phyloP scores from a whole-genome alignment of 2,888 invertebrate species.

The Cataglyphis cursor region DNA sequence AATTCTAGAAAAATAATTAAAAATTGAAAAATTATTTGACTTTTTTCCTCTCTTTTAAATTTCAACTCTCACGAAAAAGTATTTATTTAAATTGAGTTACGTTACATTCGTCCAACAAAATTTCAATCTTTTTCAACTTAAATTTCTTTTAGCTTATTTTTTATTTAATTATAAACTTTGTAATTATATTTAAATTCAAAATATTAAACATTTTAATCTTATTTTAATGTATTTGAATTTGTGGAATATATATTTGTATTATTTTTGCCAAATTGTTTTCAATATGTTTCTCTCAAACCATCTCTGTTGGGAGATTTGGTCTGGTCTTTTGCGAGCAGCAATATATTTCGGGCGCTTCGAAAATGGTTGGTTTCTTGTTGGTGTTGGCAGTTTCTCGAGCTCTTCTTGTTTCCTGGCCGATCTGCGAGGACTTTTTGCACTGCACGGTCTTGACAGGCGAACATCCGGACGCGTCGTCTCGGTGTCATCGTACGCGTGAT shows the following conservation, averaged over 20 bases:
- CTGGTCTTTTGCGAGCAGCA: background rate
- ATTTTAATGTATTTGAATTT: background rate
- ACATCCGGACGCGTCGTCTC: slow-evolving; percentile 56
- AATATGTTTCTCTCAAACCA: background rate
- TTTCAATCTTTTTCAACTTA: background rate
- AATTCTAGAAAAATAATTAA: background rate
- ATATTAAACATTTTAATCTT: background rate
- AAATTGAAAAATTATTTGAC: slow-evolving; percentile 3
- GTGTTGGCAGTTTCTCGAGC: slow-evolving; percentile 63
- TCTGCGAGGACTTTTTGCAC: slow-evolving; percentile 64
- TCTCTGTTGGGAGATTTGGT: background rate
- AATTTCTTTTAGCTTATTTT: background rate
- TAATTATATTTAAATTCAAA: background rate
- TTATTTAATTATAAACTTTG: background rate
- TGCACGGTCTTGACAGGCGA: slow-evolving; percentile 33
- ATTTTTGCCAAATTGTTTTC: background rate
- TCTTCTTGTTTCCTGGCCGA: slow-evolving; percentile 60
- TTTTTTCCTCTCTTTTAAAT: background rate
- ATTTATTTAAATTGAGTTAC: slow-evolving; percentile 10
- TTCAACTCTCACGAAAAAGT: background rate
- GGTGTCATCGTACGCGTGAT: slow-evolving; percentile 24
- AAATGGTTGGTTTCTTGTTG: slow-evolving; percentile 50
- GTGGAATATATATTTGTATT: background rate
- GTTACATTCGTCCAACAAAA: background rate
- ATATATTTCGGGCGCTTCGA: slow-evolving; percentile 38